Evolutionary conservation across 2,888 invertebrate genomes (phyloP), one percentile per base, ranked within the genome.

Genomic region (Sericinus montela): DNA sequence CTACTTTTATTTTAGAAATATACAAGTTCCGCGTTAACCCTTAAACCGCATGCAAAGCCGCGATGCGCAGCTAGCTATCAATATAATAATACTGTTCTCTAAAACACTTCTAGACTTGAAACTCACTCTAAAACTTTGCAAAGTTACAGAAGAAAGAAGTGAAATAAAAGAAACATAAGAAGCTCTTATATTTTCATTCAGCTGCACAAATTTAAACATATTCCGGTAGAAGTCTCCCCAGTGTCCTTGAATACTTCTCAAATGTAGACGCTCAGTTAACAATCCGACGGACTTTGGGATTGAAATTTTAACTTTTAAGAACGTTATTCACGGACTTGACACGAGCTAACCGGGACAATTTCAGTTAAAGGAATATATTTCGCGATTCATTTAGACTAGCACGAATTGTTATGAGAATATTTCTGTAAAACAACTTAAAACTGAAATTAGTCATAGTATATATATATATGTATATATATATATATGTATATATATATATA

Each of bases 291-390:
- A 8, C 34, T n/a, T n/a, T 28, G n/a, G 28, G 15, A 47, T 41
- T 41, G 28, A 47, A 40, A 41, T 41, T 47, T 47, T 14, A 47
- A 47, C 16, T 35, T 29, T 47, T 35, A 13, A 30, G 19, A 41
- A 40, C 10, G 46, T 8, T 25, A 39, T 40, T 14, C 34, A 32
- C 16, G 11, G 16, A 35, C 25, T 36, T 44, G 25, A 28, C 35
- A 35, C 23, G 11, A 46, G 40, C 15, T 30, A n/a, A 15, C 13
- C 9, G 6, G 15, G 15, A 14, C 6, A 14, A 25, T 1, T 19
- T 19, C 41, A 28, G 13, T 14, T 29, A n/a, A 10, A n/a, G 10
- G 9, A 28, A 29, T 11, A 29, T 40, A n/a, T 29, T 29, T 5
- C 19, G 25, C 7, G 8, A 25, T 7, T 8, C 1, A 25, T 25